Conservation (phyloP, 2,888 invertebrate genomes). For the Tetranychus truncatus region DNA sequence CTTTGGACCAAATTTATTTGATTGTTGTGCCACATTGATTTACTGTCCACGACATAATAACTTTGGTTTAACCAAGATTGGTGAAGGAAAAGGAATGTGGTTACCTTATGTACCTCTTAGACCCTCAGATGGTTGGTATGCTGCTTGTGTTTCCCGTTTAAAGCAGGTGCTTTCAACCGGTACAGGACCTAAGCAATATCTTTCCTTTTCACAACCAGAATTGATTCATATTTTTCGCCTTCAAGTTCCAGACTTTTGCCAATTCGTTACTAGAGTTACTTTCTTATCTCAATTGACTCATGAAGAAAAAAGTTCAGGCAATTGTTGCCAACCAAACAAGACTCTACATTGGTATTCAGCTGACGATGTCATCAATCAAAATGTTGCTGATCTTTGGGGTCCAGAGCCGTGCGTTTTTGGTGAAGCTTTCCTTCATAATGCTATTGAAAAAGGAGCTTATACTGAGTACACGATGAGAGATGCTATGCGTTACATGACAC, state of each 20-base stretch:
- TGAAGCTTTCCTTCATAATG: not conserved
- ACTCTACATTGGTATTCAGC: slow-evolving; percentile 15
- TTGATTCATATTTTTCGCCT: slow-evolving; percentile 19
- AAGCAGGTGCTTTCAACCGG: not conserved
- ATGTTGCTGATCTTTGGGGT: slow-evolving; percentile 20
- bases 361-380: slow-evolving; percentile 11
- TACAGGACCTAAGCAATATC: slow-evolving; percentile 2
- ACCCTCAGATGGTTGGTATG: slow-evolving; percentile 11
- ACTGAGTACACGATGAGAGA: slow-evolving; percentile 18
- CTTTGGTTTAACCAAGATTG: slow-evolving; percentile 7
- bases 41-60: slow-evolving; percentile 20
- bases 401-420: slow-evolving; percentile 20
- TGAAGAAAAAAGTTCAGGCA: not conserved
- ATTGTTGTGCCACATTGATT: slow-evolving; percentile 15
- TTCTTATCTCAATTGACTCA: slow-evolving; percentile 12
- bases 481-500: slow-evolving; percentile 11
- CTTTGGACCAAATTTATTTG: slow-evolving; percentile 12
- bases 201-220: not conserved
- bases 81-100: slow-evolving; percentile 14
- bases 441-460: slow-evolving; percentile 14
- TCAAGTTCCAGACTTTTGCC: slow-evolving; percentile 18
- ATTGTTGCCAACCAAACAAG: slow-evolving; percentile 17
- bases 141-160: slow-evolving; percentile 5
- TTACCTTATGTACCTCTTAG: slow-evolving; percentile 16
- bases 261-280: slow-evolving; percentile 18